Evolutionary conservation across 2,888 invertebrate genomes (phyloP).

Genomic region (Microplitis manilae): DNA sequence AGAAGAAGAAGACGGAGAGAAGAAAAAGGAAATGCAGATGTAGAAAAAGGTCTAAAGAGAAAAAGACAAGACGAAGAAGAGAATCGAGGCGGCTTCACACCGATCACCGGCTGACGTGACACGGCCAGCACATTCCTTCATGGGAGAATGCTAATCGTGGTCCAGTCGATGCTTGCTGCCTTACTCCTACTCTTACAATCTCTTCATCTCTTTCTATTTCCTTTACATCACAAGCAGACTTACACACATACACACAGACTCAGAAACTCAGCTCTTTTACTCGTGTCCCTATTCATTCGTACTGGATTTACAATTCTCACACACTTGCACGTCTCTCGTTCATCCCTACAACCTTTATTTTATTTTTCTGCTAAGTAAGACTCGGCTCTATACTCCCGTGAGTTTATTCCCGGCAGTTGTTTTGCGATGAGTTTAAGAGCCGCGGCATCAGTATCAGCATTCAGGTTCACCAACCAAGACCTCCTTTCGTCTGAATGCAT

Average conservation of each 20-base stretch:
- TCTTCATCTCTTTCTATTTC: constrained; percentile 44
- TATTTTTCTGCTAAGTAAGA: no score
- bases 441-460: no score
- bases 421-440: neutral
- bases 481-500: constrained; percentile 35
- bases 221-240: constrained; percentile 42
- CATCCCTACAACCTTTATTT: neutral
- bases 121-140: constrained; percentile 66
- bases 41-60: constrained; percentile 22
- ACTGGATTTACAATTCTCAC: neutral
- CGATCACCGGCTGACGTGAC: constrained; percentile 66
- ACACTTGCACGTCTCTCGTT: constrained; percentile 12
- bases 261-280: neutral
- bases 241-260: neutral
- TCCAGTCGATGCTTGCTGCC: constrained; percentile 61
- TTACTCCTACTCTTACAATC: constrained; percentile 50
- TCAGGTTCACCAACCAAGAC: constrained; percentile 12
- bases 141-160: constrained; percentile 66
- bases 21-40: constrained; percentile 35
- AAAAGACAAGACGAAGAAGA: constrained; percentile 48
- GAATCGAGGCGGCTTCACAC: constrained; percentile 62
- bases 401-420: neutral
- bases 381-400: no score
- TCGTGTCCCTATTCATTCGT: neutral
- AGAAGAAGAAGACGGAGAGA: constrained; percentile 20